Conservation (phyloP, 2,797 vertebrate species). For the Oryzias sinensis region DNA sequence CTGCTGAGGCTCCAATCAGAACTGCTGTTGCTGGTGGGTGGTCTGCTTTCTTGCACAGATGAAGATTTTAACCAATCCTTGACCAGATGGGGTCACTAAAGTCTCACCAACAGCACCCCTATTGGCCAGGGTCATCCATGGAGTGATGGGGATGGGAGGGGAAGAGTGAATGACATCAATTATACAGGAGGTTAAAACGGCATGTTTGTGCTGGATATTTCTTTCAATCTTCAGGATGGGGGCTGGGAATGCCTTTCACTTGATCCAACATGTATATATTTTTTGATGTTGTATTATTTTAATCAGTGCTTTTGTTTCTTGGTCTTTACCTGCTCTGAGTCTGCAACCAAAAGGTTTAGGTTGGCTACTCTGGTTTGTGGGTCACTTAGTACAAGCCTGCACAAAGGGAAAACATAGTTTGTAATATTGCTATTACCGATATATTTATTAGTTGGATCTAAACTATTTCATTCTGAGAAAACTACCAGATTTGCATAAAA, state of each 20-base stretch:
- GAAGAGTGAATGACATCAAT: slow-evolving; percentile 44
- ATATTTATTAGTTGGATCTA: too few relatives aligned
- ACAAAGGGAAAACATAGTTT: too few relatives aligned
- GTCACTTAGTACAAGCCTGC: too few relatives aligned
- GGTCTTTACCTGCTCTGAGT: slow-evolving; percentile 21
- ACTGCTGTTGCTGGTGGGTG: slow-evolving; percentile 60
- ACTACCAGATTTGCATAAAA: too few relatives aligned
- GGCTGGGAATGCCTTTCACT: too few relatives aligned
- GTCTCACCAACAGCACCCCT: slow-evolving; percentile 58
- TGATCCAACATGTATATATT: not conserved
- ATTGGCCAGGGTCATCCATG: slow-evolving; percentile 48
- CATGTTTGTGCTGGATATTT: slow-evolving; percentile 3
- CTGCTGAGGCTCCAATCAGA: slow-evolving; percentile 54
- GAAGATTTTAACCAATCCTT: slow-evolving; percentile 59
- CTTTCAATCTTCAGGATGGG: too few relatives aligned
- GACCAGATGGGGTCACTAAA: slow-evolving; percentile 75
- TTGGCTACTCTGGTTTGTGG: too few relatives aligned
- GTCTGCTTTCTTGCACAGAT: slow-evolving; percentile 39
- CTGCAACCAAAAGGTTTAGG: slow-evolving; percentile 3
- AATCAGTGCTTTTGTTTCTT: not conserved
- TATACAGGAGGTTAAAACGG: slow-evolving; percentile 11
- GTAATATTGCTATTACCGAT: too few relatives aligned
- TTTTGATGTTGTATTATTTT: not conserved
- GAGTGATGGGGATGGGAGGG: slow-evolving; percentile 20
- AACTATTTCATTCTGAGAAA: too few relatives aligned